Evolutionary conservation across 92 coral and sea anemone species (phyloP).

Genomic region (Isaurus tuberculatus): DNA sequence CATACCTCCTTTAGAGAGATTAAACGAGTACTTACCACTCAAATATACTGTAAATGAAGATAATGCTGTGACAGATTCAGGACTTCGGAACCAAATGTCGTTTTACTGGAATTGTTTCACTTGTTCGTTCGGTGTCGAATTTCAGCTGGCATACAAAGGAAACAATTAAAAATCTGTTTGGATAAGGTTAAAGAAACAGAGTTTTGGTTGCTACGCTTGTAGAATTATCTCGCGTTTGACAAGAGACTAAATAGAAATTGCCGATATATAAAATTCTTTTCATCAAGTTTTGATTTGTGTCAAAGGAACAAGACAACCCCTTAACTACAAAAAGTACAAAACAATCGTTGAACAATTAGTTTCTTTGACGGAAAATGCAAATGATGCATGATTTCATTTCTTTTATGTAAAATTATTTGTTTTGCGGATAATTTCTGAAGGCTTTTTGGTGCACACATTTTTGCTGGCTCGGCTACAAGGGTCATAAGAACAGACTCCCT

Average conservation of each 20-base stretch:
- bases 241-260: neutral
- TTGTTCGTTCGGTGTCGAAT: constrained; percentile 26
- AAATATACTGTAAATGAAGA: neutral
- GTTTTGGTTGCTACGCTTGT: constrained; percentile 23
- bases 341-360: constrained; percentile 18
- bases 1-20: neutral
- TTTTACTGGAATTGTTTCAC: neutral
- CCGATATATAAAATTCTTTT: constrained; percentile 6
- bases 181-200: neutral
- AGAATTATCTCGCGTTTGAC: constrained; percentile 3
- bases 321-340: constrained; percentile 32
- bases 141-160: neutral
- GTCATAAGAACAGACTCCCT: neutral
- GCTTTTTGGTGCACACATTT: constrained; percentile 15
- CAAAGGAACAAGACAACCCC: constrained; percentile 13
- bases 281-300: constrained; percentile 36
- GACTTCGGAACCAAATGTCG: neutral
- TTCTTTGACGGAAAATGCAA: constrained; percentile 18
- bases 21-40: constrained; percentile 18
- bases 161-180: constrained; percentile 5
- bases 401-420: neutral
- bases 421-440: constrained; percentile 11
- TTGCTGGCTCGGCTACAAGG: neutral
- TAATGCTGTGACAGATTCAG: constrained; percentile 21
- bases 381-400: constrained; percentile 12